Evolutionary conservation across 2,113 vertebrate species (phyloP).

Genomic region (Capricornis sumatraensis): DNA sequence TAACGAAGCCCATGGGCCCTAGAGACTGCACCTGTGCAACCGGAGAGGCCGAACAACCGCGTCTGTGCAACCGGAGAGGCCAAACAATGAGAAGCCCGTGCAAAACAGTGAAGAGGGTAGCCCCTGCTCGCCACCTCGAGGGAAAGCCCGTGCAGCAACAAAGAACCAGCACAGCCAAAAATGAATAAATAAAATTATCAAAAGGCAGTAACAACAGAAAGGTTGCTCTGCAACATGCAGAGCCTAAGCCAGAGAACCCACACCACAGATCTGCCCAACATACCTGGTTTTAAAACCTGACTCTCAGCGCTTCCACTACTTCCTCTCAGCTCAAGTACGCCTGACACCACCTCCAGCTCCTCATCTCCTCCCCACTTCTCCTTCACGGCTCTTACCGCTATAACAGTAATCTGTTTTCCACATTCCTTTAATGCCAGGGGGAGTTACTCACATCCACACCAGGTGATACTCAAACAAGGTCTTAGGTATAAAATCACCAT

Average conservation of each 20-base stretch:
- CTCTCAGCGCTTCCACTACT: not conserved
- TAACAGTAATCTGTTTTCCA: not conserved
- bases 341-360: not conserved
- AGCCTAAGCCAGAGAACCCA: not conserved
- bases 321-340: not conserved
- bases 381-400: not conserved
- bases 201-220: not conserved
- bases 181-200: not conserved
- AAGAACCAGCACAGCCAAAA: not conserved
- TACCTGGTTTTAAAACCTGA: not conserved
- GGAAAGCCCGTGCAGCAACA: not conserved
- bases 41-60: not conserved
- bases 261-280: not conserved
- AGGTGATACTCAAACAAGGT: not conserved
- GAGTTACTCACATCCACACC: not conserved
- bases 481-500: not conserved
- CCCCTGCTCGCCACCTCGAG: accelerated
- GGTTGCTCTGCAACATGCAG: not conserved
- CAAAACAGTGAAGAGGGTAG: not conserved
- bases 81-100: not conserved
- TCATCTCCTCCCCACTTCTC: not conserved
- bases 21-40: not conserved
- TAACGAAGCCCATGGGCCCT: not conserved
- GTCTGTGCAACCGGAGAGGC: no score
- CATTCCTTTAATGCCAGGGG: not conserved